Base-by-base conservation (phyloP, 2,797 vertebrate species). In the Etheostoma nigrum region DNA sequence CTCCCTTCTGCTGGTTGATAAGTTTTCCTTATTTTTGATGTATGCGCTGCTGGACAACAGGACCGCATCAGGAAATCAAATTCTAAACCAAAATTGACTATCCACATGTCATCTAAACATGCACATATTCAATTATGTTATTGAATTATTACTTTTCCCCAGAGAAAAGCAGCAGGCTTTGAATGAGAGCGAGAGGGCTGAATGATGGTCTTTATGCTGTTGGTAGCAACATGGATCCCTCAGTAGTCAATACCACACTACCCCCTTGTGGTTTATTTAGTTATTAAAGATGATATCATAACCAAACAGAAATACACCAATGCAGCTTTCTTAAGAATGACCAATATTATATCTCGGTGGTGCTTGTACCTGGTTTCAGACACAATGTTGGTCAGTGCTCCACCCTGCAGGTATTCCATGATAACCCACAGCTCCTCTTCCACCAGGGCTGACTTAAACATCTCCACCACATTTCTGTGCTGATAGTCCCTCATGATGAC, bases 401-500 rank as follows among this genome's bases (percentile, higher is more conserved):
- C 98, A 4, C 98, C 98, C 88, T 99, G 97, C 79, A 99, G 95
- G 91, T 98, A 99, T 92, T 99, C 98, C 98, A 99, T 99, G 79
- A 99, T 96, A 58, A 99, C 98, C 98, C 98, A 99, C 69, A 99
- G 95, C 86, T 99, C 98, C 88, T 99, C 98, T 69, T 97, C 98
- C 86, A 99, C 98, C 3, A 99, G 94, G 53, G 98, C 97, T 67
- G 97, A 99, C 92, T 98, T 99, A 85, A 98, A 99, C 98, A 99
- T 99, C 94, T 99, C 97, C 91, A 99, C 98, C 3, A 99, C 98
- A 0, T 99, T 99, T 90, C 96, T 94, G 6, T 99, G 98, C 81
- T 99, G 98, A 69, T 99, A 99, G 92, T 99, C 98, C 78, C 98
- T 95, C 98, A 99, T 99, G 84, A 99, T 99, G 81, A 99, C 98